Conservation (phyloP, 2,113 vertebrate species). For the Coptodon rendalli region DNA sequence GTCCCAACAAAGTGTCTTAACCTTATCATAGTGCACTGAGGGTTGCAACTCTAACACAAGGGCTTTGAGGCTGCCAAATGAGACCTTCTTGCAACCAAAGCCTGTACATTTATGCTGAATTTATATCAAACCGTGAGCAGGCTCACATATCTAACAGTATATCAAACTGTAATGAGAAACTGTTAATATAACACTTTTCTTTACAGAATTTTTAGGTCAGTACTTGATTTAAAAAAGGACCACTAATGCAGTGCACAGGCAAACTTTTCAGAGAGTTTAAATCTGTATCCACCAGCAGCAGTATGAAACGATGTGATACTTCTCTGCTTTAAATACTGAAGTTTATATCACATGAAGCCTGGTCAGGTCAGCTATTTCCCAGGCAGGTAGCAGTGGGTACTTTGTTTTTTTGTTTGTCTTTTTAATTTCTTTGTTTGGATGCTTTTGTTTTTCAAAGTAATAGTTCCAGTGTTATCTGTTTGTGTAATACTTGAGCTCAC, state of each 20-base stretch:
- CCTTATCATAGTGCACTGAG: neutral
- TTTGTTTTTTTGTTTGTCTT: neutral
- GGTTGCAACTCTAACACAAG: constrained; percentile 1
- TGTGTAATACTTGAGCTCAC: neutral
- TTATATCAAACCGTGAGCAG: constrained; percentile 34
- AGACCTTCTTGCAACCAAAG: neutral
- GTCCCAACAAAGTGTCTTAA: constrained; percentile 46
- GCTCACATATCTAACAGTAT: constrained; percentile 18
- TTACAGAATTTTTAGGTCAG: neutral
- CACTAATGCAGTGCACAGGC: neutral
- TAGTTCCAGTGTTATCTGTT: neutral
- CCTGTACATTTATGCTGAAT: neutral
- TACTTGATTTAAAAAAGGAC: neutral
- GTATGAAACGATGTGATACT: neutral
- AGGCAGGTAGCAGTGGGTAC: neutral
- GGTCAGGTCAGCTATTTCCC: neutral
- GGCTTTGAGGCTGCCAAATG: constrained; percentile 15
- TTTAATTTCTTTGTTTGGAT: neutral
- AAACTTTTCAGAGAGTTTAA: neutral
- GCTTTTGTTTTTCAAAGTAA: neutral
- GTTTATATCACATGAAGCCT: neutral
- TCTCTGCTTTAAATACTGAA: constrained; percentile 7
- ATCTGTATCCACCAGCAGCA: neutral
- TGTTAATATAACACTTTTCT: neutral
- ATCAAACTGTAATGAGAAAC: neutral